These are phyloP conservation scores for Pagetopsis macropterus DNA, from an alignment of 2,797 vertebrate species.

Conservation along the genomic window DNA sequence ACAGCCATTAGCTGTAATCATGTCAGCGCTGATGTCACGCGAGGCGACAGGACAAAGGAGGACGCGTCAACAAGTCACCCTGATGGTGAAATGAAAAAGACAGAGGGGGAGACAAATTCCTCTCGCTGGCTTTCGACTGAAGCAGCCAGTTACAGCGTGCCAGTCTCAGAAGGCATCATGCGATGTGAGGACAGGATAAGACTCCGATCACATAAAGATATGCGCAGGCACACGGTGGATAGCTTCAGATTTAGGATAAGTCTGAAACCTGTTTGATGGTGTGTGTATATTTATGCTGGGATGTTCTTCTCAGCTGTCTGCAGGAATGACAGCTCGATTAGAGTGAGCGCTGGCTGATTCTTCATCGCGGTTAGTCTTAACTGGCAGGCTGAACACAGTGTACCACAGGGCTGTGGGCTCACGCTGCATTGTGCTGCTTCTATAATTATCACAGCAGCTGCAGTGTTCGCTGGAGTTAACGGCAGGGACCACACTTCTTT, in stretches of 20 bases:
- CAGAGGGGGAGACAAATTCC: conserved; percentile 13
- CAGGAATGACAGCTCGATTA: conserved; percentile 71
- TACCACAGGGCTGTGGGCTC: conserved; percentile 38
- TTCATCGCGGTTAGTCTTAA: conserved; percentile 52
- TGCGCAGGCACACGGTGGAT: conserved; percentile 48
- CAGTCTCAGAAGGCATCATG: conserved; percentile 58
- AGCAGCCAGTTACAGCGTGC: conserved; percentile 62
- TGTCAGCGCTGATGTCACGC: conserved; percentile 72
- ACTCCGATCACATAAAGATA: conserved; percentile 65
- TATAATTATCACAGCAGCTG: conserved; percentile 41
- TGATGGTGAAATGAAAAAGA: conserved; percentile 60
- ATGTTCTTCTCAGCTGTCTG: conserved; percentile 66
- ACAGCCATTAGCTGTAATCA: conserved; percentile 81
- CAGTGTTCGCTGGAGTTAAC: conserved; percentile 11
- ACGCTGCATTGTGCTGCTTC: conserved; percentile 23
- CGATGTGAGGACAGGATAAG: conserved; percentile 55
- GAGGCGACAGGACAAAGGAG: conserved; percentile 78
- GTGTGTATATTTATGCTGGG: conserved; percentile 66
- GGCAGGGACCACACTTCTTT: conserved; percentile 12
- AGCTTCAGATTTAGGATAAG: conserved; percentile 62
- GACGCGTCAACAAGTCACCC: conserved; percentile 73
- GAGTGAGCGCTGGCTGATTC: conserved; percentile 46
- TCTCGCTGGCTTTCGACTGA: conserved; percentile 60
- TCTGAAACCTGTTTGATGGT: conserved; percentile 68
- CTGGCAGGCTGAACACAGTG: conserved; percentile 49